Base-by-base conservation (phyloP, 2,888 invertebrate species). In the Euproctis similis region DNA sequence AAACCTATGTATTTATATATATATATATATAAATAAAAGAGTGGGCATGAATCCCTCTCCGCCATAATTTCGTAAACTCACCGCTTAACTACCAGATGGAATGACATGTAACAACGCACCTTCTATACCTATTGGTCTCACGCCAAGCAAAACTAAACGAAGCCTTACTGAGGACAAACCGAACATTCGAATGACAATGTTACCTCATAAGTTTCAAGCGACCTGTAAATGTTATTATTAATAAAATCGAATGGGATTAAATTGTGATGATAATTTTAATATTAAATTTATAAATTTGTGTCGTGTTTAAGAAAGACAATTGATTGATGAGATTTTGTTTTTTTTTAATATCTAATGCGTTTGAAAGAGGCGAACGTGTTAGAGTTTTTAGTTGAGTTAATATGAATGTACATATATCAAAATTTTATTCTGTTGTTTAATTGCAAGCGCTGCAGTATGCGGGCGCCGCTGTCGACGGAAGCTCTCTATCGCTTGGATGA, bases 11-110 rank as follows among this genome's bases (percentile, higher is more conserved):
- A n/a, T n/a, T n/a, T n/a, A n/a, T n/a, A n/a, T n/a, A n/a, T n/a
- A n/a, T n/a, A n/a, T n/a, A n/a, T n/a, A 57, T 70, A 59, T 67
- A 61, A 65, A 62, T 64, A 53, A 61, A 59, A 56, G 75, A 78
- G 72, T 72, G 84, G 81, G 80, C 80, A 59, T 66, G 59, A 75
- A 84, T 85, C 85, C 85, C 85, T 85, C 85, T 75, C 81, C 85
- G 84, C 84, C 85, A 85, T 66, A 80, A 75, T 73, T 80, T 76
- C 74, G 64, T 71, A 59, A 81, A 80, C 85, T 85, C 85, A 85
- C 85, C 85, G 84, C 67, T 63, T 63, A 68, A 43, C 80, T 82
- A 82, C 77, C 82, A 52, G 67, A 80, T 81, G 80, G 74, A 75
- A 81, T 78, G 78, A 59, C 57, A 73, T 72, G 70, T 69, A 57